Evolutionary conservation across 2,113 vertebrate genomes (phyloP).

Genomic region (Campylorhamphus procurvoides): DNA sequence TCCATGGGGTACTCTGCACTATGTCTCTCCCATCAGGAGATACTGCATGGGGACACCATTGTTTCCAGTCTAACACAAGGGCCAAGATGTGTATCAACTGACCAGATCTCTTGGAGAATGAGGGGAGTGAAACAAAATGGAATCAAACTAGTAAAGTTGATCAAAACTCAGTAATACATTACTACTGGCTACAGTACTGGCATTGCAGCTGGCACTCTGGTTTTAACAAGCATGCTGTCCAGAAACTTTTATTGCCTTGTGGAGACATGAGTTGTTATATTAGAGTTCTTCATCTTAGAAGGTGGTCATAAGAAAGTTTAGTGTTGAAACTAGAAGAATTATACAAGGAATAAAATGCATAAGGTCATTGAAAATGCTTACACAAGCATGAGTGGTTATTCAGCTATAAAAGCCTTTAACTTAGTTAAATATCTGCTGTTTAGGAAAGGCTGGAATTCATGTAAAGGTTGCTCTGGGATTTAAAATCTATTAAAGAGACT

Average conservation of each 20-base stretch:
- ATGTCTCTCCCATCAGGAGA: background rate
- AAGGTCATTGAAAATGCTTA: conserved; percentile 4
- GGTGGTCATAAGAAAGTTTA: background rate
- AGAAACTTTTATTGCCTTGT: background rate
- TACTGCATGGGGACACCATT: background rate
- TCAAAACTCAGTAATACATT: background rate
- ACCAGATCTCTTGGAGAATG: background rate
- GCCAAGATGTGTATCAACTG: background rate
- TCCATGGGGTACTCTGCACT: background rate
- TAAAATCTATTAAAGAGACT: background rate
- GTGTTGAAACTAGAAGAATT: background rate
- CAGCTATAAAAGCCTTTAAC: background rate
- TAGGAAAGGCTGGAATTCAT: background rate
- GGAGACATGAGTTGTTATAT: background rate
- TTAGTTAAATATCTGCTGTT: conserved; percentile 23
- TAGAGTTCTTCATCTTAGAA: background rate
- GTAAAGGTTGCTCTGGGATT: background rate
- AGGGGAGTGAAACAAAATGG: background rate
- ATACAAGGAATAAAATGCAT: background rate
- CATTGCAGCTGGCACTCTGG: background rate
- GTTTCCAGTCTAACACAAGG: background rate
- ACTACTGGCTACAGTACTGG: background rate
- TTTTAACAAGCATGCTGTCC: background rate
- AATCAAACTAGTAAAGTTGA: background rate
- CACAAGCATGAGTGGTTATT: background rate